Base-by-base conservation (phyloP, 2,888 invertebrate species). In the Hyles lineata region DNA sequence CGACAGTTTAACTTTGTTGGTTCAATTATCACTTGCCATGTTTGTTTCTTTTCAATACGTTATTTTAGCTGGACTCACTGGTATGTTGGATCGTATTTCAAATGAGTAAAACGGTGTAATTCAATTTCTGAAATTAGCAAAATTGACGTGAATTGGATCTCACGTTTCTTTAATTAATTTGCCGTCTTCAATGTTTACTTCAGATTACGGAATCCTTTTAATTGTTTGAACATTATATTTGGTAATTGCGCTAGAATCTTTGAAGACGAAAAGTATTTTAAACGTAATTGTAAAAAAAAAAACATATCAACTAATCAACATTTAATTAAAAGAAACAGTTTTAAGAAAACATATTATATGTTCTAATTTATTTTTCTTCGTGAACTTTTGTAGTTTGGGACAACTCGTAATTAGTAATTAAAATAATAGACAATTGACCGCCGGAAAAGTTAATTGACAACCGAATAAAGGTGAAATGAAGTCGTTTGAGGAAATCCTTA, bases 1-100 rank as follows among this genome's bases (percentile, higher is more conserved):
- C 67, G 50, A 11, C 35, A n/a, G 43, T 67, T 67, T 67, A 50
- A 8, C 43, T 67, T 67, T 67, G 50, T 67, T 1, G 17, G 23
- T 21, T 8, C 23, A 67, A 67, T 67, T 67, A 67, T 17, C 50
- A 67, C 50, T 23, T 23, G 6, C 23, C 67, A 6, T 50, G 17
- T 23, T 23, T 67, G 43, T 67, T 2, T 43, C 21, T 43, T 50
- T n/a, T n/a, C n/a, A 55, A 17, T 55, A 7, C 7, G n/a, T 8
- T 55, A 5, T n/a, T 52, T 17, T 55, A 55, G 6, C 6, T 2
- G 55, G n/a, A 55, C 17, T 55, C 55, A 55, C 7, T 55, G 1
- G n/a, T 7, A n/a, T 55, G 19, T n/a, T n/a, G n/a, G 17, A 11
- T 55, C n/a, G 7, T n/a, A n/a, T 55, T n/a, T 55, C n/a, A n/a